Percentiles rank a stretch among this genome's conserved stretches.
These are phyloP conservation scores for Ecdyonurus torrentis DNA, from an alignment of 2,888 invertebrate species.

Conservation along the genomic window DNA sequence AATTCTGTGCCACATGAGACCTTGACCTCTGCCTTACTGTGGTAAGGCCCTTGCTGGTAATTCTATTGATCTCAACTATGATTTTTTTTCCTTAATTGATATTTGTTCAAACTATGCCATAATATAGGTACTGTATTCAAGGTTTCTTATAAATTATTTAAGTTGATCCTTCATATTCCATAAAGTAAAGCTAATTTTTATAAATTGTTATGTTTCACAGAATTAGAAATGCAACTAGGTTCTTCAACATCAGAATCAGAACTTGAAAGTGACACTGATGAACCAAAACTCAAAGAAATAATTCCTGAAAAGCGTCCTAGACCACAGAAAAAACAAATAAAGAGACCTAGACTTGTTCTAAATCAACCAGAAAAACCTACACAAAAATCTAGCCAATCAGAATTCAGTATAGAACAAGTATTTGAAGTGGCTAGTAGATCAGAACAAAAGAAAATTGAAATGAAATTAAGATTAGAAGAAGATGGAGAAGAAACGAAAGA, in stretches of 20 bases:
- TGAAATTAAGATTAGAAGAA: constrained; percentile 28
- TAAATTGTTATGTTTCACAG: too few relatives aligned
- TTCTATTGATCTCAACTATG: too few relatives aligned
- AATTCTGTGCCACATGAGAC: too few relatives aligned
- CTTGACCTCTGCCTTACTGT: too few relatives aligned
- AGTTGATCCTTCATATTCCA: too few relatives aligned
- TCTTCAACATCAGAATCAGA: constrained; percentile 35
- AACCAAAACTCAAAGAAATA: neutral
- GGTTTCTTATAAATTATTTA: too few relatives aligned
- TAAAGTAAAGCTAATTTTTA: too few relatives aligned
- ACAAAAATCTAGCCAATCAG: constrained; percentile 27
- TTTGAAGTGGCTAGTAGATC: constrained; percentile 31
- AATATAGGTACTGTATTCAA: too few relatives aligned
- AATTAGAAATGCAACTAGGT: neutral
- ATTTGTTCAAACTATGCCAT: too few relatives aligned
- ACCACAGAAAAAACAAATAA: constrained; percentile 29
- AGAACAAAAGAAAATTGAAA: constrained; percentile 33
- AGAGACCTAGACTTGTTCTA: constrained; percentile 37
- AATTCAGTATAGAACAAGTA: constrained; percentile 28
- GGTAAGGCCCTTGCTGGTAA: too few relatives aligned
- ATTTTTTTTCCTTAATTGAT: too few relatives aligned
- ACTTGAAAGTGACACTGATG: constrained; percentile 42
- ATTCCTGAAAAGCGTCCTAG: constrained; percentile 29
- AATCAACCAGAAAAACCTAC: constrained; percentile 16
- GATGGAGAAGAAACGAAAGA: constrained; percentile 11